Evolutionary conservation across 2,888 invertebrate genomes (phyloP), one percentile per base, ranked within the genome.

Genomic region (Coecobrya sp.): DNA sequence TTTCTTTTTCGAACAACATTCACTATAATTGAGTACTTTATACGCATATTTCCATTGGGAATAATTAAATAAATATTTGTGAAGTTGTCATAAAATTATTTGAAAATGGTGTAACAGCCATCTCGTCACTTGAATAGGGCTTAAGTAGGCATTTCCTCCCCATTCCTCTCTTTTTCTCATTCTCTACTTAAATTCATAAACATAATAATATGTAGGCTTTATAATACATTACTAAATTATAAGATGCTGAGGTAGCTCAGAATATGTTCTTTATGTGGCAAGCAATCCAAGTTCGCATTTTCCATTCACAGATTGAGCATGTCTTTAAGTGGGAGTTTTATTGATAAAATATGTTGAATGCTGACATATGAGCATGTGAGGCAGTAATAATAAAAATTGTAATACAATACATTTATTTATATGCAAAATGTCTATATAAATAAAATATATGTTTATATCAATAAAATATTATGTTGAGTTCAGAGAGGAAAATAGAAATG

Each of bases 31-130:
- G n/a, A 55, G 42, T 52, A 8, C 59, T 27, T n/a, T 30, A 16
- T 36, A 59, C 36, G 30, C 55, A 73, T 52, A 22, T 76, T 19
- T 82, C 89, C 30, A 27, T 22, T n/a, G 89, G 89, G 89, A 89
- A 68, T 82, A 89, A 89, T 89, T 89, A 89, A 65, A 76, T 45
- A 88, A 88, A 88, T 88, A 88, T 88, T 88, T 88, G 87, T 86
- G 19, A 30, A 81, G 86, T 19, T 52, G 86, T 52, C 55, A 55
- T 52, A 62, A 65, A 55, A 85, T 45, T 45, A 85, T 68, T 92
- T 84, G 42, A 52, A 70, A 86, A 49, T 19, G 19, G 16, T 52
- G 13, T 7, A 76, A 81, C 49, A 30, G 59, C 13, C 25, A 68
- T 68, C 27, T 4, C 30, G 3, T 62, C 10, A 62, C 10, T 8